Evolutionary conservation across 2,113 vertebrate genomes (phyloP), one percentile per base, ranked within the genome.

Genomic region (Lepus timidus): DNA sequence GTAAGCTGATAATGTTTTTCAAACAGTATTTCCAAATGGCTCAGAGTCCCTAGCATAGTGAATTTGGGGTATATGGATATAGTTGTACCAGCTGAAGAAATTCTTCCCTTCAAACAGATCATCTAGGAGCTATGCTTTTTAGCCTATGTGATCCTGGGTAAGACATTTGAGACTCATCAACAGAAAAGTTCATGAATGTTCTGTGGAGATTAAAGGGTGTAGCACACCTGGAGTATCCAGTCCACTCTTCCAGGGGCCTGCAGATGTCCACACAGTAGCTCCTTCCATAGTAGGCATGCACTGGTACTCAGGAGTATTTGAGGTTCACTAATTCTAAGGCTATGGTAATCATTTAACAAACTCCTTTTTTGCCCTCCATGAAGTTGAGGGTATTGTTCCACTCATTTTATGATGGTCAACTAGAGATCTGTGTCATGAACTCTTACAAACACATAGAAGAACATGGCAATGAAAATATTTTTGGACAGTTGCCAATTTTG

Each of bases 401-500:
- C 29, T 71, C 3, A 67, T 62, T 84, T 96, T 84, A 23, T 39
- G 91, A 33, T 58, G 33, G 44, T 78, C 64, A 80, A 84, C 19
- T 36, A 2, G 27, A 39, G 7, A n/a, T 81, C 5, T 62, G 1
- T 25, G 19, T 13, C 19, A 33, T 51, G 3, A 93, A 81, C 14
- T 44, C 19, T 79, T 73, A 71, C 71, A n/a, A 86, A 73, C 27
- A 73, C 12, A 17, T n/a, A 80, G 20, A 74, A 85, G 9, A 80
- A 51, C 65, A 17, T 61, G 29, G 5, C 8, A 61, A 73, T 79
- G 29, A 75, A 84, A 87, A 52, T 14, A 88, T 68, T 90, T 44
- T 51, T 62, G 62, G 88, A 65, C 20, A 19, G 67, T 91, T 19
- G 61, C 8, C 22, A 25, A 36, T 83, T 86, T 92, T 51, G 80